phyloP scores from a whole-genome alignment of 1,140 invertebrate species.

The Magallana ariakensis region DNA sequence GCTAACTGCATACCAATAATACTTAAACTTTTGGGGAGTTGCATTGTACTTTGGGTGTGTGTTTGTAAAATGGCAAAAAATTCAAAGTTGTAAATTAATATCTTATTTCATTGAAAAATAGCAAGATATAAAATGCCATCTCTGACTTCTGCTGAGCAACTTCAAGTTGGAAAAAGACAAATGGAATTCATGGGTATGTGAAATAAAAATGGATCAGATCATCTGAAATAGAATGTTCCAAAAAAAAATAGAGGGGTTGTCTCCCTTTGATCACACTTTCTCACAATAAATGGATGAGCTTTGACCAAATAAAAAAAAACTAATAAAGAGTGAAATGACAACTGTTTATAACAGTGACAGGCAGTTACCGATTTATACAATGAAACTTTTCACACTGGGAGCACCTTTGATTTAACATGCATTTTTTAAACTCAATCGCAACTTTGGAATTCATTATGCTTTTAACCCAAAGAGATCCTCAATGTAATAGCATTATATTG shows the following conservation, averaged over 20 bases:
- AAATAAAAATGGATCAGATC: conserved; percentile 6
- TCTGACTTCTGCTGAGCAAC: conserved; percentile 26
- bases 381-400: conserved; percentile 12
- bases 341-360: conserved; percentile 15
- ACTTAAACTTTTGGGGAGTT: not conserved
- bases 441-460: conserved; percentile 32
- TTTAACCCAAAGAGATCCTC: conserved; percentile 31
- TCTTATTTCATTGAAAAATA: not conserved
- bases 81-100: not conserved
- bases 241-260: not conserved
- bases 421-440: conserved; percentile 18
- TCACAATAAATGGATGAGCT: conserved; percentile 2
- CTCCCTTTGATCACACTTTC: conserved; percentile 11
- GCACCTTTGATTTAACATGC: conserved; percentile 32
- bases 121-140: conserved; percentile 7
- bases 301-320: not conserved
- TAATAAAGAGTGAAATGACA: not conserved
- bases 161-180: conserved; percentile 8
- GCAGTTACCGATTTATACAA: conserved; percentile 30
- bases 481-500: conserved; percentile 21
- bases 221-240: not conserved
- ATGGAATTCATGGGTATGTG: conserved; percentile 8
- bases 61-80: conserved; percentile 3
- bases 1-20: conserved; percentile 27
- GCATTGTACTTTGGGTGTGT: not conserved